phyloP scores from a whole-genome alignment of 2,113 vertebrate species.

The Picathartes gymnocephalus region DNA sequence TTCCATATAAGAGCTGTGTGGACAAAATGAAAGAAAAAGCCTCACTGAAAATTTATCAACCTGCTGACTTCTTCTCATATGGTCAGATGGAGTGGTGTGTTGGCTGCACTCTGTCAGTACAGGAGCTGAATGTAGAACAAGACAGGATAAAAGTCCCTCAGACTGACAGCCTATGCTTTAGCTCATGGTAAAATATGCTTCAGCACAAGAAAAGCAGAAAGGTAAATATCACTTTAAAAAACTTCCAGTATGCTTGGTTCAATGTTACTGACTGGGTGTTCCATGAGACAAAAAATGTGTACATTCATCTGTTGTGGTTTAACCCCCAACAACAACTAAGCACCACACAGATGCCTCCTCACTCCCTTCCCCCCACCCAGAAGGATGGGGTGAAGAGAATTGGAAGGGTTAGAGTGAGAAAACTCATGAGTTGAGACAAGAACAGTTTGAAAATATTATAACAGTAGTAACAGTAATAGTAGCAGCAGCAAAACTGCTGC shows the following conservation, averaged over 20 bases:
- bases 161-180: not conserved
- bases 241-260: not conserved
- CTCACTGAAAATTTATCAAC: not conserved
- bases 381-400: not conserved
- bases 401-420: not conserved
- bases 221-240: not conserved
- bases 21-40: not conserved
- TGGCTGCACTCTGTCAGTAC: not conserved
- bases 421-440: not conserved
- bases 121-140: not conserved
- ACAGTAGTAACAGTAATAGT: not conserved
- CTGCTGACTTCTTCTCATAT: not conserved
- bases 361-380: not conserved
- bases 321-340: not conserved
- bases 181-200: not conserved
- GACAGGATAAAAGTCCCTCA: not conserved
- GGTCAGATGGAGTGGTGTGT: not conserved
- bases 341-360: too few relatives aligned
- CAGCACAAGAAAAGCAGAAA: not conserved
- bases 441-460: not conserved
- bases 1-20: not conserved
- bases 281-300: not conserved
- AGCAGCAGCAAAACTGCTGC: not conserved
- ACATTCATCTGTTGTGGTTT: not conserved
- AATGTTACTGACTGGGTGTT: not conserved